phyloP scores from a whole-genome alignment of 2,113 vertebrate genomes.

The Siphamia tubifer region DNA sequence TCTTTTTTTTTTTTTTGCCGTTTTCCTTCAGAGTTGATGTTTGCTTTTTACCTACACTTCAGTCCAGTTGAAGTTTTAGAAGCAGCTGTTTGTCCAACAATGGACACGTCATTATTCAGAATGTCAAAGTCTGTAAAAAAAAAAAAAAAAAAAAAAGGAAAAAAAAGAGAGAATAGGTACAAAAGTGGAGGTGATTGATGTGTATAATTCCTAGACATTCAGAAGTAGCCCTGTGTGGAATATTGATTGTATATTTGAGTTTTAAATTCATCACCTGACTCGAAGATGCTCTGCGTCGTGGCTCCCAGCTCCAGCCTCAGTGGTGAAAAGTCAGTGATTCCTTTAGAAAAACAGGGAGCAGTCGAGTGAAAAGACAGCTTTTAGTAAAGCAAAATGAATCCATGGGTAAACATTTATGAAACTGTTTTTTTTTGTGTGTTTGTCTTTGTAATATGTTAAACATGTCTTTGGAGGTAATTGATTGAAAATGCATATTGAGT shows the following conservation, averaged over 20 bases:
- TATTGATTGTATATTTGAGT: constrained; percentile 29
- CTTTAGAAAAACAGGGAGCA: not conserved
- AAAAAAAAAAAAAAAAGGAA: constrained; percentile 18
- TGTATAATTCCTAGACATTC: constrained; percentile 23
- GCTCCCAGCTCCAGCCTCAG: constrained; percentile 13
- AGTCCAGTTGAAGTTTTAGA: not conserved
- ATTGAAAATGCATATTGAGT: too few species aligned
- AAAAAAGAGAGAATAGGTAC: constrained; percentile 14
- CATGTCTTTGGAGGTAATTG: too few species aligned
- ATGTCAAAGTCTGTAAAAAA: constrained; percentile 39
- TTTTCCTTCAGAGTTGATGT: constrained; percentile 33
- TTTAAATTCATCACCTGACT: constrained; percentile 41
- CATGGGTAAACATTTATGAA: too few species aligned
- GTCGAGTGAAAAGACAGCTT: not conserved
- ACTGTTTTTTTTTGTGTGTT: too few species aligned
- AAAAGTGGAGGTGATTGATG: constrained; percentile 15
- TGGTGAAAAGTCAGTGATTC: not conserved
- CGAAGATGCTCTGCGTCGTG: not conserved
- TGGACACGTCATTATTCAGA: not conserved
- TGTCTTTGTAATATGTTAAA: too few species aligned
- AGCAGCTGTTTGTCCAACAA: constrained; percentile 8
- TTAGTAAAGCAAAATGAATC: not conserved
- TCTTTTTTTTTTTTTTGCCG: constrained; percentile 44
- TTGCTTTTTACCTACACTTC: constrained; percentile 14
- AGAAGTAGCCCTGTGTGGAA: constrained; percentile 1